Conservation (phyloP, 2,888 invertebrate species). For the Iselma pallidipennis region DNA sequence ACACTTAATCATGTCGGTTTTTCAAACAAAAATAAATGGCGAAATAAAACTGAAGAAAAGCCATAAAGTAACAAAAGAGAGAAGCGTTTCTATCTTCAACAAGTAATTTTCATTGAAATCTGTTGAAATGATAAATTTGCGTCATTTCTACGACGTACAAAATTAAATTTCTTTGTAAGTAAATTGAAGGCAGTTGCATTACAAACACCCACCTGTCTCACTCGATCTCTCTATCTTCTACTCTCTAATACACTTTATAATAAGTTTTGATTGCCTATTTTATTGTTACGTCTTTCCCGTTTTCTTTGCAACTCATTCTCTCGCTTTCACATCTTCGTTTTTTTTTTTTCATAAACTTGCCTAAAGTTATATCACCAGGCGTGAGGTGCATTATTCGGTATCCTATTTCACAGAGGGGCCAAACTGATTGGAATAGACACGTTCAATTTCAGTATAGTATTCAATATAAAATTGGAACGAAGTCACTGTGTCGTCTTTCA, state of each 20-base stretch:
- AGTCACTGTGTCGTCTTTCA: neutral
- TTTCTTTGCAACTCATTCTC: neutral
- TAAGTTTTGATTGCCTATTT: neutral
- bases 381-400: neutral
- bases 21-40: neutral
- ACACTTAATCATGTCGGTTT: neutral
- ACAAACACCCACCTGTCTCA: neutral
- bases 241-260: too few relatives aligned
- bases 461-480: neutral
- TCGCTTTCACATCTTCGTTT: too few relatives aligned
- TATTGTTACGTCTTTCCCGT: neutral
- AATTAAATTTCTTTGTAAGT: neutral
- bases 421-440: neutral
- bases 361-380: neutral
- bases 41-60: neutral
- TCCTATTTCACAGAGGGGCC: neutral
- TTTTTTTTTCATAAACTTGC: neutral
- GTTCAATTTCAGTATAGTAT: too few relatives aligned
- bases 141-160: neutral
- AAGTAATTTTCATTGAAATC: too few relatives aligned
- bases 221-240: too few relatives aligned
- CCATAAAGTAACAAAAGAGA: neutral
- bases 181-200: neutral
- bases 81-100: neutral
- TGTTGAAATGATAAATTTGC: neutral